Evolutionary conservation across 1,140 invertebrate genomes (phyloP).

Genomic region (Sarcophaga bullata): DNA sequence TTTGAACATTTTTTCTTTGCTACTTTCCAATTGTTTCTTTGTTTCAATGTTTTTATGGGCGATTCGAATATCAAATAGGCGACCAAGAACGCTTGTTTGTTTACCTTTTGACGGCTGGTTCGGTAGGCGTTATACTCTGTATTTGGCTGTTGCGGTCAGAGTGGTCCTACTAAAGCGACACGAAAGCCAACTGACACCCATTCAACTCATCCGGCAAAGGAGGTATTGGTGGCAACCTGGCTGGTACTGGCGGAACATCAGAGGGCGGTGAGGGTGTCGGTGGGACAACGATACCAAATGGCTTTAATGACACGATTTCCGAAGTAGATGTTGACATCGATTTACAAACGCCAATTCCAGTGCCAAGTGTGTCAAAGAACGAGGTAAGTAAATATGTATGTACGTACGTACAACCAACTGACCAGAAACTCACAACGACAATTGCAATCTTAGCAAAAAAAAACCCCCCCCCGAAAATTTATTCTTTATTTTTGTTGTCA

Average conservation of each 20-base stretch:
- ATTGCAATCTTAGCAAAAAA: constrained; percentile 21
- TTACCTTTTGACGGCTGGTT: constrained; percentile 78
- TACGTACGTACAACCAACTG: neutral
- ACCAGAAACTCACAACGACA: neutral
- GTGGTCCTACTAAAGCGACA: constrained; percentile 72
- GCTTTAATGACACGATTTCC: constrained; percentile 77
- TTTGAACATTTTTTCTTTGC: neutral
- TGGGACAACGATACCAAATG: constrained; percentile 74
- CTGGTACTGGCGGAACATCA: constrained; percentile 49
- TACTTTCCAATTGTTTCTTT: neutral
- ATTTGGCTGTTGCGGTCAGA: constrained; percentile 74
- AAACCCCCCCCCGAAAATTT: neutral
- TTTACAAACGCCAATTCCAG: constrained; percentile 70
- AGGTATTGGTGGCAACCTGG: constrained; percentile 18
- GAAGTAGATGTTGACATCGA: constrained; percentile 81
- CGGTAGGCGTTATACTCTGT: constrained; percentile 75
- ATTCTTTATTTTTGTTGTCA: neutral
- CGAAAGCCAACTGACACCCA: constrained; percentile 66
- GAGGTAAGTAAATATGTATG: constrained; percentile 51
- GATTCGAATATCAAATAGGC: constrained; percentile 67
- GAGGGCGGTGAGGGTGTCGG: constrained; percentile 49
- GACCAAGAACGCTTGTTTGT: constrained; percentile 82
- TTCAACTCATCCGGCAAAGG: constrained; percentile 49
- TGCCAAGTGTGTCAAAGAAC: constrained; percentile 64
- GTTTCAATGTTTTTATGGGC: neutral